phyloP scores from a whole-genome alignment of 2,888 invertebrate genomes.

The Malthinus seriepunctatus region DNA sequence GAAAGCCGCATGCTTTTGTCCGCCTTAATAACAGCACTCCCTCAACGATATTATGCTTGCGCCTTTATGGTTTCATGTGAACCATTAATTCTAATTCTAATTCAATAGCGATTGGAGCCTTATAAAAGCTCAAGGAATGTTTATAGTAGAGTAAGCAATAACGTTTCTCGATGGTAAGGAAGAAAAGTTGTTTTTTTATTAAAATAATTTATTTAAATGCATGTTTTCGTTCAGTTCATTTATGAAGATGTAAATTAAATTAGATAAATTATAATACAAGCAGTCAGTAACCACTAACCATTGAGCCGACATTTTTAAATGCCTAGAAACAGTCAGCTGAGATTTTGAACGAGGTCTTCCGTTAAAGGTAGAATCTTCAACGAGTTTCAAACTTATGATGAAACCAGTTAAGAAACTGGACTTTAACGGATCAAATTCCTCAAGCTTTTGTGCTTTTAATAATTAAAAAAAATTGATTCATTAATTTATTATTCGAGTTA shows the following conservation, averaged over 20 bases:
- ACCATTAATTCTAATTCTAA: neutral
- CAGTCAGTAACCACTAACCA: slow-evolving; percentile 30
- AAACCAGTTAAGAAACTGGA: slow-evolving; percentile 10
- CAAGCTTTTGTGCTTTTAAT: neutral
- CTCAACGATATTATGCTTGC: slow-evolving; percentile 7
- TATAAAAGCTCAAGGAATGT: slow-evolving; percentile 1
- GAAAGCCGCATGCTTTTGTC: slow-evolving; percentile 8
- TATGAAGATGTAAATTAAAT: neutral
- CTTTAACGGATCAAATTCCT: slow-evolving; percentile 7
- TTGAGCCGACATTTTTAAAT: slow-evolving; percentile 39
- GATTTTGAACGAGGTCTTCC: slow-evolving; percentile 26
- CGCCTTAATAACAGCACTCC: slow-evolving; percentile 8
- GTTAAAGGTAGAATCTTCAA: slow-evolving; percentile 26
- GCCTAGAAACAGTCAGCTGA: slow-evolving; percentile 39
- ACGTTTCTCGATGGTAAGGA: neutral
- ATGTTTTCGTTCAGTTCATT: neutral
- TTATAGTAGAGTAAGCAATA: slow-evolving; percentile 7
- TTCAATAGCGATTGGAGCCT: neutral
- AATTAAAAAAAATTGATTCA: neutral
- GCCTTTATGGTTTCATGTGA: slow-evolving; percentile 7
- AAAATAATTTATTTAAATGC: neutral
- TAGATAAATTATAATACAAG: no score
- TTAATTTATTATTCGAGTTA: no score
- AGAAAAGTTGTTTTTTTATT: neutral
- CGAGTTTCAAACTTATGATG: slow-evolving; percentile 14